phyloP scores from a whole-genome alignment of 2,797 vertebrate genomes.

The Acropternis orthonyx region DNA sequence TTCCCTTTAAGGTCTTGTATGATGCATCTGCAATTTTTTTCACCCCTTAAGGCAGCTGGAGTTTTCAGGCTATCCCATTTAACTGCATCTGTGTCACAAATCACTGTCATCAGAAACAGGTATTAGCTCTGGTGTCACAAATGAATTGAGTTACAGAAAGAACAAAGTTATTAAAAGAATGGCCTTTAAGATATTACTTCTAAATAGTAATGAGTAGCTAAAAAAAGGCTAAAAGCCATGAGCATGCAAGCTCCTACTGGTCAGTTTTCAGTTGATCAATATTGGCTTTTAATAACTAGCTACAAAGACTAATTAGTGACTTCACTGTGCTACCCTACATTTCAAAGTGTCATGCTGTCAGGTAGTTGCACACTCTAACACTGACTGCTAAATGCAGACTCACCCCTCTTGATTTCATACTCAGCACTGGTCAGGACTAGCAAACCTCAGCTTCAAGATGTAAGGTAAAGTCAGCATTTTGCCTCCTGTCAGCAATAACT shows the following conservation, averaged over 20 bases:
- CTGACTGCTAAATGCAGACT: not conserved
- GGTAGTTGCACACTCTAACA: not conserved
- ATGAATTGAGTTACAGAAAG: not conserved
- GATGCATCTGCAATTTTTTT: not conserved
- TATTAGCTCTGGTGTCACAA: not conserved
- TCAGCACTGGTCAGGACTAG: not conserved
- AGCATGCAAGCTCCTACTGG: not conserved
- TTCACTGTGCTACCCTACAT: not conserved
- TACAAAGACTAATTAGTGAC: not conserved
- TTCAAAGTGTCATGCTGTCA: not conserved
- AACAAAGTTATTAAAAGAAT: not conserved
- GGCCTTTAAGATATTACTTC: not conserved
- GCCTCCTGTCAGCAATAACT: not conserved
- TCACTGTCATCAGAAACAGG: not conserved
- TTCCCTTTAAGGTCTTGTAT: not conserved
- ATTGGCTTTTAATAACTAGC: not conserved
- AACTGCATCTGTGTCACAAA: not conserved
- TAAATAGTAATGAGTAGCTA: not conserved
- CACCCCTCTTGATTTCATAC: not conserved
- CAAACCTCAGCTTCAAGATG: not conserved
- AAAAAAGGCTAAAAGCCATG: not conserved
- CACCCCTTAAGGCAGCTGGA: not conserved
- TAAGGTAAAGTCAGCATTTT: not conserved
- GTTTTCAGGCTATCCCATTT: not conserved
- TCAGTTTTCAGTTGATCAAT: not conserved